Evolutionary conservation across 2,888 invertebrate species (phyloP), one percentile per base, ranked within the genome.

Genomic region (Heliconius charithonia): DNA sequence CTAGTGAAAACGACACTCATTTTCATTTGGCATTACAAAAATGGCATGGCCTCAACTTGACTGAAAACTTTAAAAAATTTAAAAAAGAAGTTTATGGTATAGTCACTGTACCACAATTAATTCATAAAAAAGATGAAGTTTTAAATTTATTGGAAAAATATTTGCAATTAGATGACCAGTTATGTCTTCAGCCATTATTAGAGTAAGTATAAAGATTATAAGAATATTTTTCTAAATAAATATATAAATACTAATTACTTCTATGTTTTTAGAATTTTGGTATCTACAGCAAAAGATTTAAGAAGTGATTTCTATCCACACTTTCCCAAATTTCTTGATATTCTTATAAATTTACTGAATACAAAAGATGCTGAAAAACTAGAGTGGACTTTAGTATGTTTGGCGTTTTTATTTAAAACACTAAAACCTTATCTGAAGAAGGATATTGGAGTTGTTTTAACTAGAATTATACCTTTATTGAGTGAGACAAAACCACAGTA

Each of bases 321-420:
- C 85, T 99, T 98, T 87, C 96, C 97, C 72, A 95, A 95, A 59
- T 97, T 98, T 85, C 94, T 99, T 22, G 95, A 96, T 79, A 95
- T 97, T 29, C 94, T 99, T 25, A 96, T 98, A 56, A 95, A 96
- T 82, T 94, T 97, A 76, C 93, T 97, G 16, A 96, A 96, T 82
- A 97, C 96, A 0, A 97, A 97, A 90, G 97, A 98, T 90, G 96
- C 97, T 0, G 98, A 99, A 75, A 96, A 97, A 82, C 90, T 99
- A 65, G 99, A 99, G 91, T 97, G 97, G 96, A 96, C 97, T 0
- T 97, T 99, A 79, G 96, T 97, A 9, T 97, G 98, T 84, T 92
- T 99, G 77, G 98, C 99, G 0, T 98, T 98, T 92, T 90, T 99
- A 10, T 98, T 99, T 88, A 99, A 99, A 95, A 97, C 97, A 73